Conservation (phyloP, 2,797 vertebrate genomes). For the Ctenopoma multispine region DNA sequence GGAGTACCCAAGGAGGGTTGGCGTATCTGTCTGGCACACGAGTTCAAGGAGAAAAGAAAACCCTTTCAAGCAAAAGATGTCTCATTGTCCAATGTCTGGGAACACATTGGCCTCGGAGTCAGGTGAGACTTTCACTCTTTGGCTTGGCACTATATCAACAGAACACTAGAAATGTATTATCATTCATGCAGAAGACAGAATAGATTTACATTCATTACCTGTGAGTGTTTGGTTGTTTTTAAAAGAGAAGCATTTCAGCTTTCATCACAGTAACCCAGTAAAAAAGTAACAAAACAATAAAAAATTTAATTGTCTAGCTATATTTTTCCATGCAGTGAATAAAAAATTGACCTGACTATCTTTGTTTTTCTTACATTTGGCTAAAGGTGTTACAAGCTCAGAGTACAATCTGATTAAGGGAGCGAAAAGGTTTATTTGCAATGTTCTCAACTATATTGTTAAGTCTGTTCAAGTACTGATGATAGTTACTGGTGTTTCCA, state of each 20-base stretch:
- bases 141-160: background rate
- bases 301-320: too few relatives aligned
- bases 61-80: constrained; percentile 91
- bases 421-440: background rate
- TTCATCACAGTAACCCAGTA: background rate
- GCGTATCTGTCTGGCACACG: constrained; percentile 93
- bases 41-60: constrained; percentile 93
- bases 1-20: constrained; percentile 90
- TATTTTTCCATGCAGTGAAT: background rate
- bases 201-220: background rate
- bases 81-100: constrained; percentile 85
- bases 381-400: background rate
- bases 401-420: background rate
- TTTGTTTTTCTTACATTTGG: background rate
- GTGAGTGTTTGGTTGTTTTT: too few relatives aligned
- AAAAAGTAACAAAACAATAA: background rate
- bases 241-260: background rate
- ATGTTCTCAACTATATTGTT: background rate
- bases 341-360: background rate
- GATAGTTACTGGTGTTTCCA: background rate
- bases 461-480: background rate
- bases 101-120: constrained; percentile 89
- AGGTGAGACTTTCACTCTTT: constrained; percentile 81
- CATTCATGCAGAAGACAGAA: background rate
- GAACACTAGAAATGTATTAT: background rate